Evolutionary conservation across 2,113 vertebrate genomes (phyloP).

Genomic region (Leptobrachium ailaonicum): DNA sequence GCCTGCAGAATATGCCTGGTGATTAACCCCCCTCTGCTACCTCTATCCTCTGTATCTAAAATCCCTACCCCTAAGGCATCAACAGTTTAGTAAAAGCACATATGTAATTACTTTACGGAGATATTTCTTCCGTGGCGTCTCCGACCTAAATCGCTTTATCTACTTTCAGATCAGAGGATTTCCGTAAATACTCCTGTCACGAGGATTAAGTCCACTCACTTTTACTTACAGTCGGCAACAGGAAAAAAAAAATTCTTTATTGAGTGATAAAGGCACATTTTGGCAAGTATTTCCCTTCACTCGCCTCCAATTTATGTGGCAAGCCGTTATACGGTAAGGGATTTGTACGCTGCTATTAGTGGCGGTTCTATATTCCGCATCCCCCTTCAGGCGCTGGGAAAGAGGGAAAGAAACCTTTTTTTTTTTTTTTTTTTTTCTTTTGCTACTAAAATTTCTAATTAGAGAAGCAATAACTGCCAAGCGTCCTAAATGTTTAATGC

Average conservation of each 20-base stretch:
- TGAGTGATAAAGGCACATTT: constrained; percentile 29
- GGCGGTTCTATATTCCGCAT: constrained; percentile 5
- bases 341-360: constrained; percentile 32
- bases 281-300: constrained; percentile 31
- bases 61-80: background rate
- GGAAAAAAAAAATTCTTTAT: background rate
- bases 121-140: too few relatives aligned
- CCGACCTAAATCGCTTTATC: too few relatives aligned
- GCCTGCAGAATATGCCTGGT: too few relatives aligned
- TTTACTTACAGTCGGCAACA: background rate
- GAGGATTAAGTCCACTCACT: background rate
- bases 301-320: constrained; percentile 41
- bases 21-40: background rate
- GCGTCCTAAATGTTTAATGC: constrained; percentile 49
- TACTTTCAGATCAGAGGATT: too few relatives aligned
- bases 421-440: constrained; percentile 6
- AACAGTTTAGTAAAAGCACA: background rate
- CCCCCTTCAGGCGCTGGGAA: constrained; percentile 15
- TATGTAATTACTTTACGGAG: too few relatives aligned
- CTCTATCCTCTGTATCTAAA: background rate
- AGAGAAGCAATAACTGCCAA: constrained; percentile 40
- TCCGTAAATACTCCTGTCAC: constrained; percentile 6
- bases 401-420: constrained; percentile 2
- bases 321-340: constrained; percentile 28
- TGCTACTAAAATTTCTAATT: constrained; percentile 43